Conservation (phyloP, 2,888 invertebrate species). For the Phyto melanocephala region DNA sequence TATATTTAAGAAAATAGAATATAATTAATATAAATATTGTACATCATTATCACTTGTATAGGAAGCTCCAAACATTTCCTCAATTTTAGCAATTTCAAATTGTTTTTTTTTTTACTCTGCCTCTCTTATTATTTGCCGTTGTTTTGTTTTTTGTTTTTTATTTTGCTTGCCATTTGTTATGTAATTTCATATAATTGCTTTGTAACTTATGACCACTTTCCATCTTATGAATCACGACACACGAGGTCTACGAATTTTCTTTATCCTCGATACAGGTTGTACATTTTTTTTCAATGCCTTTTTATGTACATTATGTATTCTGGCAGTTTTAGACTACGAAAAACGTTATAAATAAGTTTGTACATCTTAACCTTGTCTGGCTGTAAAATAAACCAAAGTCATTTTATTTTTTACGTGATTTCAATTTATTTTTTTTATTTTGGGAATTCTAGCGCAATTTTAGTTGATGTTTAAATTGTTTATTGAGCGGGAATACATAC, state of each 20-base stretch:
- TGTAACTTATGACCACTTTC: constrained; percentile 75
- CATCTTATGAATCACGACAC: constrained; percentile 58
- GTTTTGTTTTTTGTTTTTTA: no score
- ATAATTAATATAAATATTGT: not conserved
- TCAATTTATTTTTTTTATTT: constrained; percentile 3
- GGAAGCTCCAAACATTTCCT: constrained; percentile 28
- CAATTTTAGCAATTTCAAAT: constrained; percentile 21
- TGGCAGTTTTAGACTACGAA: constrained; percentile 39
- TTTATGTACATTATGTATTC: not conserved
- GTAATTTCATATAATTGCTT: constrained; percentile 74
- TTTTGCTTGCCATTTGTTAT: constrained; percentile 37
- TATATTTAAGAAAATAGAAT: not conserved
- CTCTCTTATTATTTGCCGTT: not conserved
- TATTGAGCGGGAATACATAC: no score
- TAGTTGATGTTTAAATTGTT: constrained; percentile 1
- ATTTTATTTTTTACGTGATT: constrained; percentile 62
- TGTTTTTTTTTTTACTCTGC: not conserved
- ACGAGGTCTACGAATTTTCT: not conserved
- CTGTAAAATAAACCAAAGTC: constrained; percentile 71
- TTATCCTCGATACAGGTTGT: constrained; percentile 21
- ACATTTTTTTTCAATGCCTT: not conserved
- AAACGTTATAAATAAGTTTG: constrained; percentile 56
- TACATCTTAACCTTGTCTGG: constrained; percentile 74
- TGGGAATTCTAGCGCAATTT: constrained; percentile 17
- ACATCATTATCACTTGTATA: constrained; percentile 34